Evolutionary conservation across 1,140 invertebrate genomes (phyloP).

Genomic region (Atta colombica): DNA sequence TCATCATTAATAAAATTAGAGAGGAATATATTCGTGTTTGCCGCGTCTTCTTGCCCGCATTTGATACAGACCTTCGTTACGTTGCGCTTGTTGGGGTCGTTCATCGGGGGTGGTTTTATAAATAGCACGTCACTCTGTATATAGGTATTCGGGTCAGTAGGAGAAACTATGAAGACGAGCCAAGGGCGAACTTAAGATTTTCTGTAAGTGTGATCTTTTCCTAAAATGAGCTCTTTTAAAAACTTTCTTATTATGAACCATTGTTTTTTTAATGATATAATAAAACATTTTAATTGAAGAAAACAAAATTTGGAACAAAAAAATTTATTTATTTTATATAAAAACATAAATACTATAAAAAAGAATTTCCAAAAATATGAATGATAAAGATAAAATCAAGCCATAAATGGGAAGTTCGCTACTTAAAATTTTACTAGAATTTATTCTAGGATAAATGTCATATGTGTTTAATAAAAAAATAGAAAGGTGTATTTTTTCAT

Average conservation of each 20-base stretch:
- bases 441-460: neutral
- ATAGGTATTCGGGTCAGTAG: conserved; percentile 82
- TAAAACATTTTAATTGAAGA: neutral
- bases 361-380: neutral
- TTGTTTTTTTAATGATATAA: neutral
- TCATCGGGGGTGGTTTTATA: conserved; percentile 81
- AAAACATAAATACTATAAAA: neutral
- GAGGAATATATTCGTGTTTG: neutral
- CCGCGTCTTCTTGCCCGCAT: conserved; percentile 22
- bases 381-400: too few species aligned
- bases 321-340: neutral
- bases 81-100: conserved; percentile 74
- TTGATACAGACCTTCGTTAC: conserved; percentile 67
- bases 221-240: neutral
- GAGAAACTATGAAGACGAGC: conserved; percentile 75
- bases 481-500: neutral
- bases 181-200: conserved; percentile 79
- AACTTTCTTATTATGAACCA: neutral
- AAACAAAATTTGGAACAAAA: neutral
- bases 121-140: conserved; percentile 78
- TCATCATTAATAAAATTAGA: neutral
- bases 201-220: conserved; percentile 39
- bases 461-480: neutral
- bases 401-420: neutral
- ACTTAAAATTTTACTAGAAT: neutral